phyloP scores from a whole-genome alignment of 2,797 vertebrate genomes.

The Ibycter americanus region DNA sequence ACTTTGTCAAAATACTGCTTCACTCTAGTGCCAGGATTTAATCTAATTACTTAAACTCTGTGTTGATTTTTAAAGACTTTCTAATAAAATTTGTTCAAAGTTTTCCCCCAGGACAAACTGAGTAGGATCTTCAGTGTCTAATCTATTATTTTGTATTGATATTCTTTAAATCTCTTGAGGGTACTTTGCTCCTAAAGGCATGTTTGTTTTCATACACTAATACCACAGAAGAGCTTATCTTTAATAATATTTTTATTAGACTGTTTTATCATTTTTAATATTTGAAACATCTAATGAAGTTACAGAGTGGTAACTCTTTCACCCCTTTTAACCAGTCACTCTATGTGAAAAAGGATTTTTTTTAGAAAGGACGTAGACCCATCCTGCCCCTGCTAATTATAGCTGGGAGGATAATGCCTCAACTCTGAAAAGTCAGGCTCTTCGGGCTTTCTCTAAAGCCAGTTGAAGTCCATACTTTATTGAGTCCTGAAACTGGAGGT shows the following conservation, averaged over 20 bases:
- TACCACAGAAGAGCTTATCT: not conserved
- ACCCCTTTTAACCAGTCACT: not conserved
- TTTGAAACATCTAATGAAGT: not conserved
- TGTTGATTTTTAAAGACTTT: constrained; percentile 23
- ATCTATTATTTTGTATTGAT: not conserved
- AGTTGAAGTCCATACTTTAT: not conserved
- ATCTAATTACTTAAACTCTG: constrained; percentile 1
- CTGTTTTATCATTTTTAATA: not conserved
- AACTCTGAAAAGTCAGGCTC: not conserved
- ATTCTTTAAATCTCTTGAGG: not conserved
- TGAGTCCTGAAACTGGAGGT: not conserved
- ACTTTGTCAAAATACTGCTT: not conserved
- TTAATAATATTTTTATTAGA: not conserved
- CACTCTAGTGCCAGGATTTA: not conserved
- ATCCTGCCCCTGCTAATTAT: not conserved
- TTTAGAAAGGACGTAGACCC: not conserved
- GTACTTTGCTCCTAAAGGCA: not conserved
- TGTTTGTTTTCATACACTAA: constrained; percentile 1
- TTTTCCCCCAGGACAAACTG: constrained; percentile 15
- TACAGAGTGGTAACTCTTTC: not conserved
- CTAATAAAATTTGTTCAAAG: constrained; percentile 5
- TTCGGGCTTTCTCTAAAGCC: not conserved
- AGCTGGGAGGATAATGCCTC: not conserved
- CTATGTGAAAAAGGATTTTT: not conserved
- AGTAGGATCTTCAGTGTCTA: not conserved